These are phyloP conservation scores for Olivierus martensii DNA, from an alignment of 1,140 invertebrate species.

Conservation along the genomic window DNA sequence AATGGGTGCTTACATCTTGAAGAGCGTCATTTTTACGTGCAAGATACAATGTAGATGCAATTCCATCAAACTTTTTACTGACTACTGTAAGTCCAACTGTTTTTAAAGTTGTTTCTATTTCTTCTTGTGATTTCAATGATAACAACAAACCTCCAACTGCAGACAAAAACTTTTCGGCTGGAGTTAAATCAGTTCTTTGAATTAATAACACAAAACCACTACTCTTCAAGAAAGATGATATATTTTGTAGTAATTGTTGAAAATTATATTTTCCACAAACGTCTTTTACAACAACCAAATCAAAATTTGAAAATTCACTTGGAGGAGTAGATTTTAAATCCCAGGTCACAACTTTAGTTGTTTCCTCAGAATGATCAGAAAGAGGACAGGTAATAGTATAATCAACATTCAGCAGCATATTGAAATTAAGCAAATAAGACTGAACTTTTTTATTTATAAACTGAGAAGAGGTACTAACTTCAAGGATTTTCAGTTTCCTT, in stretches of 20 bases:
- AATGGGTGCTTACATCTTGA: background rate
- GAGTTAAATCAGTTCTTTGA: slow-evolving; percentile 43
- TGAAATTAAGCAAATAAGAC: too few species aligned
- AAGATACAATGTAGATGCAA: slow-evolving; percentile 27
- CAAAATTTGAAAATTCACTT: slow-evolving; percentile 18
- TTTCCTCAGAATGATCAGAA: slow-evolving; percentile 23
- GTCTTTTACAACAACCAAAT: slow-evolving; percentile 29
- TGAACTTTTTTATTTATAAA: too few species aligned
- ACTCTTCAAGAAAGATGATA: slow-evolving; percentile 41
- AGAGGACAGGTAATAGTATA: slow-evolving; percentile 29
- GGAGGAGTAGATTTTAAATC: slow-evolving; percentile 21
- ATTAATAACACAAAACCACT: slow-evolving; percentile 41
- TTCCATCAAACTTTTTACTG: slow-evolving; percentile 25
- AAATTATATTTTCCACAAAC: slow-evolving; percentile 28
- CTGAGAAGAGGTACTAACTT: slow-evolving; percentile 35
- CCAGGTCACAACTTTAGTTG: slow-evolving; percentile 25
- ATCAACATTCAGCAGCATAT: slow-evolving; percentile 26
- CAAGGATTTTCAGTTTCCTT: slow-evolving; percentile 58
- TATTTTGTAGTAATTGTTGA: slow-evolving; percentile 24
- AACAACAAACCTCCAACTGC: slow-evolving; percentile 16
- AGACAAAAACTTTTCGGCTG: slow-evolving; percentile 22
- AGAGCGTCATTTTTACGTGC: slow-evolving; percentile 15
- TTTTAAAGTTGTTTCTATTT: slow-evolving; percentile 14
- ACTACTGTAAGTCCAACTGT: slow-evolving; percentile 19
- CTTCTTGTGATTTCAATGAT: background rate